A percentile compares a stretch with the other conserved stretches of the same genome.
Conservation (phyloP, 2,888 invertebrate species). For the Metopia argyrocephala region DNA sequence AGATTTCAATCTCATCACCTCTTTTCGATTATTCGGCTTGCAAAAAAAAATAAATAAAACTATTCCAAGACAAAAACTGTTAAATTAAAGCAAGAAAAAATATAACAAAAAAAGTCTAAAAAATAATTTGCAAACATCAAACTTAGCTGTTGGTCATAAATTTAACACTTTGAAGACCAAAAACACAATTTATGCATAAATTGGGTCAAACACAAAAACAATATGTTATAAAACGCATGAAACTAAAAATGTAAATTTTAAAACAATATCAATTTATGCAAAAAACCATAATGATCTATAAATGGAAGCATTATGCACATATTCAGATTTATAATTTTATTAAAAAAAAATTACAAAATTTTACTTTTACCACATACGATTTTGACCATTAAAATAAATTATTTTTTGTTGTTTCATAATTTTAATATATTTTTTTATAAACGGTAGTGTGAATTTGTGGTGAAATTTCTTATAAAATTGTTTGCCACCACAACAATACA, state of each 20-base stretch:
- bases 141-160: slow-evolving; percentile 8
- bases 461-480: no score
- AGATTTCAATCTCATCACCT: slow-evolving; percentile 58
- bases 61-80: background rate
- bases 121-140: slow-evolving; percentile 3
- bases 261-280: background rate
- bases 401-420: no score
- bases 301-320: background rate
- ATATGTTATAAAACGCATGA: no score
- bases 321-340: no score
- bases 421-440: no score
- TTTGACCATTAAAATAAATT: no score
- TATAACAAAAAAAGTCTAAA: slow-evolving; percentile 5
- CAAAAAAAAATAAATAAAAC: slow-evolving; percentile 26
- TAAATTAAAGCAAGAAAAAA: slow-evolving; percentile 42
- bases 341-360: no score
- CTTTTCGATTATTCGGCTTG: background rate
- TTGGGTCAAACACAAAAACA: background rate
- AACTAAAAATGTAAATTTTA: background rate
- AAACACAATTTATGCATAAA: background rate
- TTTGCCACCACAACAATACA: no score
- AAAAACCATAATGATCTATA: background rate
- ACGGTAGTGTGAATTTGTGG: no score
- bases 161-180: slow-evolving; percentile 45
- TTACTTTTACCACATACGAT: no score